Percentiles rank a stretch among this genome's conserved stretches.
phyloP scores from a whole-genome alignment of 2,113 vertebrate species.

The Festucalex cinctus region DNA sequence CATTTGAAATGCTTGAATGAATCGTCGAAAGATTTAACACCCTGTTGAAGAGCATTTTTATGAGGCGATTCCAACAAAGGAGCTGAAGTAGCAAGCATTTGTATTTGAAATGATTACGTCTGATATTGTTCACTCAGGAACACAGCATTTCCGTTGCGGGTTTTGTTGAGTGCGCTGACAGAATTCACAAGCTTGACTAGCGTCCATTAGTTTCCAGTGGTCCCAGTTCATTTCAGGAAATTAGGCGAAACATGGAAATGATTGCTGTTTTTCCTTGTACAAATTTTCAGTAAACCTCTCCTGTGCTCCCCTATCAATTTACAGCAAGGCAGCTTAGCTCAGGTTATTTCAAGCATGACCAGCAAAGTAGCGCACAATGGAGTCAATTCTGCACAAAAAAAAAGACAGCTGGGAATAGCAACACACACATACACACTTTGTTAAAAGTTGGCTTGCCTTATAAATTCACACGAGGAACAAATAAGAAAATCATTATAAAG shows the following conservation, averaged over 20 bases:
- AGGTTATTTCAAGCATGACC: constrained; percentile 44
- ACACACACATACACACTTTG: constrained; percentile 19
- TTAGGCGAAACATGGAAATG: constrained; percentile 55
- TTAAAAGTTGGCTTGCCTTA: constrained; percentile 1
- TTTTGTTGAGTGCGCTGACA: constrained; percentile 52
- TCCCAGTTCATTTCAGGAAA: constrained; percentile 50
- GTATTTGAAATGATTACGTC: constrained; percentile 1
- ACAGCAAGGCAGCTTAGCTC: constrained; percentile 40
- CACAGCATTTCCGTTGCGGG: constrained; percentile 26
- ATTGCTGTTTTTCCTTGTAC: constrained; percentile 51
- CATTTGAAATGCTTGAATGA: background rate
- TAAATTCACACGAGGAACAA: constrained; percentile 15
- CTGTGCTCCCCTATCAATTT: constrained; percentile 46
- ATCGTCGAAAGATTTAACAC: background rate
- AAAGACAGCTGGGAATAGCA: constrained; percentile 32
- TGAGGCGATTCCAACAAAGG: background rate
- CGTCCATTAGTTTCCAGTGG: constrained; percentile 50
- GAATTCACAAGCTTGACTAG: constrained; percentile 45
- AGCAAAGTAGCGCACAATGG: constrained; percentile 36
- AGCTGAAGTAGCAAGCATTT: background rate
- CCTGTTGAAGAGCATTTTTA: background rate
- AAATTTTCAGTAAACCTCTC: constrained; percentile 43
- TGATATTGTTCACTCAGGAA: constrained; percentile 42
- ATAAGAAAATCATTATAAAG: background rate
- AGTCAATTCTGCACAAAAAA: constrained; percentile 37